Conservation (phyloP, 92 coral and sea anemone species). For the Palythoa grandiflora region DNA sequence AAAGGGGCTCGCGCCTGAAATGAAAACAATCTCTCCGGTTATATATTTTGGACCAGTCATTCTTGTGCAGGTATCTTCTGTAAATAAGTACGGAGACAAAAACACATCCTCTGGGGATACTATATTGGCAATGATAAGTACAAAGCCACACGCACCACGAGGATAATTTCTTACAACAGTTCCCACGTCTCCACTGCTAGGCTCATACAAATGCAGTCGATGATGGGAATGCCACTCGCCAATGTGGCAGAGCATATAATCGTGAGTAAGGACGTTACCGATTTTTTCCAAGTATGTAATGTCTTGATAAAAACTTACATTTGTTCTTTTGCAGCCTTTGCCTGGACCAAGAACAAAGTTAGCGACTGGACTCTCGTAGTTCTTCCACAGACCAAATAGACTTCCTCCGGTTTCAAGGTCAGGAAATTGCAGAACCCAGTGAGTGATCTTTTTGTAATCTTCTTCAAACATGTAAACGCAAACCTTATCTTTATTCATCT, state of each 20-base stretch:
- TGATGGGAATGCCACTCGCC: slow-evolving; percentile 99
- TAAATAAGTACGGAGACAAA: slow-evolving; percentile 67
- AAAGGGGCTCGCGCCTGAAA: slow-evolving; percentile 35
- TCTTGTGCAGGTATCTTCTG: slow-evolving; percentile 1
- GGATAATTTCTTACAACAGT: slow-evolving; percentile 82
- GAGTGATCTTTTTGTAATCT: slow-evolving; percentile 55
- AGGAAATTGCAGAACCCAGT: slow-evolving; percentile 75
- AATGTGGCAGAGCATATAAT: slow-evolving; percentile 85
- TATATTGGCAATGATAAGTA: slow-evolving; percentile 85
- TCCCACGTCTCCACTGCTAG: slow-evolving; percentile 81
- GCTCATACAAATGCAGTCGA: slow-evolving; percentile 66
- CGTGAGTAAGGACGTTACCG: slow-evolving; percentile 72
- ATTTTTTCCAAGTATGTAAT: slow-evolving; percentile 73
- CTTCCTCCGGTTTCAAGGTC: slow-evolving; percentile 89
- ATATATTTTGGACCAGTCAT: neutral
- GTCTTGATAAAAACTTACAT: slow-evolving; percentile 80
- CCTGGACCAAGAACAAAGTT: slow-evolving; percentile 95
- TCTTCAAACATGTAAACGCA: slow-evolving; percentile 65
- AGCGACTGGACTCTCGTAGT: slow-evolving; percentile 7
- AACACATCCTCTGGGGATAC: slow-evolving; percentile 30
- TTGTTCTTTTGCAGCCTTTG: slow-evolving; percentile 63
- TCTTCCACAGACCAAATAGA: slow-evolving; percentile 84
- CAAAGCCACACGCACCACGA: slow-evolving; percentile 70
- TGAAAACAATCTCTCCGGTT: slow-evolving; percentile 41
- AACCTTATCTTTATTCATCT: slow-evolving; percentile 8